Conservation (phyloP, 1,140 invertebrate species). For the Hestina assimilis region DNA sequence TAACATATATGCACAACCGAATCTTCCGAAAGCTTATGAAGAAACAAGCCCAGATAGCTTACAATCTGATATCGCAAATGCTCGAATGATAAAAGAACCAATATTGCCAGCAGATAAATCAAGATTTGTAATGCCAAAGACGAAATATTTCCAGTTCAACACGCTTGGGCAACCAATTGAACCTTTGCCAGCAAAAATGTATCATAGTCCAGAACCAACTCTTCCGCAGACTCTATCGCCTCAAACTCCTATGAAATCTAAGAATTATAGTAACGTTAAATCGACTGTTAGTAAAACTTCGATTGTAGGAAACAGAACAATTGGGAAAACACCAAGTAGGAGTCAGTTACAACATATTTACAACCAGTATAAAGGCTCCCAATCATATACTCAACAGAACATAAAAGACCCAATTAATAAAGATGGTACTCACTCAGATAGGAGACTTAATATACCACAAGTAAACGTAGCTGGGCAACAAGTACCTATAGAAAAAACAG, state of each 20-base stretch:
- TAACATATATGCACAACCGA: slow-evolving; percentile 6
- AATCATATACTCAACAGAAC: slow-evolving; percentile 58
- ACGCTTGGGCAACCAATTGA: slow-evolving; percentile 61
- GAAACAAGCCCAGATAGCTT: not conserved
- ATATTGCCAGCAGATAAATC: slow-evolving; percentile 53
- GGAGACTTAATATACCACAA: slow-evolving; percentile 39
- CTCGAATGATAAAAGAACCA: slow-evolving; percentile 43
- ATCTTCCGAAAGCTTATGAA: slow-evolving; percentile 31
- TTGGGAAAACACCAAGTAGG: slow-evolving; percentile 44
- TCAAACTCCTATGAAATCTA: slow-evolving; percentile 32
- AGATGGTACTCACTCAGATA: slow-evolving; percentile 43
- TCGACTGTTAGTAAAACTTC: slow-evolving; percentile 61
- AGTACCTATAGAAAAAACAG: slow-evolving; percentile 49
- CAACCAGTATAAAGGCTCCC: slow-evolving; percentile 63
- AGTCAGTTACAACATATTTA: slow-evolving; percentile 63
- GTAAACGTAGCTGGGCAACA: slow-evolving; percentile 13
- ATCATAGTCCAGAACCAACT: slow-evolving; percentile 32
- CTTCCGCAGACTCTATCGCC: slow-evolving; percentile 61
- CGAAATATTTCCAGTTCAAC: slow-evolving; percentile 45
- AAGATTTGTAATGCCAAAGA: slow-evolving; percentile 20
- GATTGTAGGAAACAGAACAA: slow-evolving; percentile 37
- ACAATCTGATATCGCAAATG: slow-evolving; percentile 7
- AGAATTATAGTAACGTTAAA: slow-evolving; percentile 50
- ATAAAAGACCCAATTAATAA: slow-evolving; percentile 28
- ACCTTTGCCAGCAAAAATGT: slow-evolving; percentile 42